Conservation (phyloP, 2,113 vertebrate genomes). For the Proterorhinus semilunaris region DNA sequence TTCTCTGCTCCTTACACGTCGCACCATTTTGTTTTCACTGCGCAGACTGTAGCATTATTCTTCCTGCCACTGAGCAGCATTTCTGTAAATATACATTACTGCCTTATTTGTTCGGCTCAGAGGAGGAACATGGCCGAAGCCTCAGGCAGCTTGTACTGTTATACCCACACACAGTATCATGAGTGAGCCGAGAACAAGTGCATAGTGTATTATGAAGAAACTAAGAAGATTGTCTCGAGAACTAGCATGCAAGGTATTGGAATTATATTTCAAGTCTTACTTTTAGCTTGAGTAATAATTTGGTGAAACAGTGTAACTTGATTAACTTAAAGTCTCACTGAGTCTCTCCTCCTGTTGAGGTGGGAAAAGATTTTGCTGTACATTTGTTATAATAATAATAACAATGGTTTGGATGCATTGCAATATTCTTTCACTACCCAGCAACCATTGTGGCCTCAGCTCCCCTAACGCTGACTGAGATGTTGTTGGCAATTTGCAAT, state of each 20-base stretch:
- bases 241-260: neutral
- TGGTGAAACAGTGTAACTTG: no score
- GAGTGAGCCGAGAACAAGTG: conserved; percentile 18
- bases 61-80: neutral
- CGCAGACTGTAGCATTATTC: conserved; percentile 20
- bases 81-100: conserved; percentile 1
- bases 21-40: conserved; percentile 18
- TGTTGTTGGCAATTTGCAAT: no score
- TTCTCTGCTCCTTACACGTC: conserved; percentile 20
- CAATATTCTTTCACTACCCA: no score
- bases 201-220: conserved; percentile 6
- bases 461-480: no score
- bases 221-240: conserved; percentile 22
- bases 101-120: conserved; percentile 1
- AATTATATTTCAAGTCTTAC: no score
- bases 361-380: no score
- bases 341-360: no score
- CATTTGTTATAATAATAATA: no score
- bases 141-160: conserved; percentile 16
- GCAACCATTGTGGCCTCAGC: no score
- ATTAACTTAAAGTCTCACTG: no score
- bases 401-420: no score
- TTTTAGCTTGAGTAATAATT: no score
- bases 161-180: conserved; percentile 7
- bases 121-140: neutral